phyloP scores from a whole-genome alignment of 1,140 invertebrate genomes.

The Oncopodura yosiiana region DNA sequence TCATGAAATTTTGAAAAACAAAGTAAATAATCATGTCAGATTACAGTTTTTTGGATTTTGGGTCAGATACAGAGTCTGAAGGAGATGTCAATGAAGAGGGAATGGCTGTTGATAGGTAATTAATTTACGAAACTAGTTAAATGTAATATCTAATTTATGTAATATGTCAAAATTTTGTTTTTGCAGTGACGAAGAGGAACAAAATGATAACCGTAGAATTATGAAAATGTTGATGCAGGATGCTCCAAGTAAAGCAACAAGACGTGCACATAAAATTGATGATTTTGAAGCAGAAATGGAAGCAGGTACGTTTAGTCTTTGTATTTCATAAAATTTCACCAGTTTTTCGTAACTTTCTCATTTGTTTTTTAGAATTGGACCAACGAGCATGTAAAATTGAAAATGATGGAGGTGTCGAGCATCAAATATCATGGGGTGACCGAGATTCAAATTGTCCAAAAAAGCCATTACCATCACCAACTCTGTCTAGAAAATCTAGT shows the following conservation, averaged over 20 bases:
- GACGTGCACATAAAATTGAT: conserved; percentile 13
- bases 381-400: conserved; percentile 26
- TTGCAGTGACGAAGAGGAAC: conserved; percentile 32
- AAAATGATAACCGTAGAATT: conserved; percentile 12
- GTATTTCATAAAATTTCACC: no score
- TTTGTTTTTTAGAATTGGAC: no score
- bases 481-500: conserved; percentile 4
- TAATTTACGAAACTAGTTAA: background rate
- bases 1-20: no score
- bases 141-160: background rate
- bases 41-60: conserved; percentile 30
- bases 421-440: conserved; percentile 27
- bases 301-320: no score
- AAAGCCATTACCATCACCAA: background rate
- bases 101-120: conserved; percentile 13
- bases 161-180: background rate
- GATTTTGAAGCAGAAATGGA: conserved; percentile 35
- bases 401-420: conserved; percentile 25
- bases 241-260: conserved; percentile 5
- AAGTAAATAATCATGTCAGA: no score
- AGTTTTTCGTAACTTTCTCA: no score
- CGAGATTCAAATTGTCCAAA: background rate
- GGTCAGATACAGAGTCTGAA: conserved; percentile 23
- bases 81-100: conserved; percentile 11
- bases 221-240: conserved; percentile 21